A percentile compares a stretch with the other conserved stretches of the same genome.
Conservation (phyloP, 2,113 vertebrate genomes). For the Etheostoma spectabile region DNA sequence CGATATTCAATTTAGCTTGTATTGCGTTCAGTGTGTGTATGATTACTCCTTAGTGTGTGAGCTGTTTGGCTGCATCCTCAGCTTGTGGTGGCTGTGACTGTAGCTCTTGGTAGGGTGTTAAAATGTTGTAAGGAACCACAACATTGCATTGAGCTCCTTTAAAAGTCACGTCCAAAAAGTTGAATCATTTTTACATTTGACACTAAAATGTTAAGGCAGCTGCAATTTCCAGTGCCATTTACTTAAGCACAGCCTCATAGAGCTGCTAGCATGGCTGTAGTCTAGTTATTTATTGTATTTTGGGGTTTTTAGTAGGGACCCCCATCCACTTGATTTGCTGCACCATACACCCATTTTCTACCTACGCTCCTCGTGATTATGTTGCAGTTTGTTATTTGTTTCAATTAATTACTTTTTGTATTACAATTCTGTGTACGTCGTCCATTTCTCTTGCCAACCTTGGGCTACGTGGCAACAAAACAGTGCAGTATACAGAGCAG, state of each 20-base stretch:
- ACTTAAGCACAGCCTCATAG: not conserved
- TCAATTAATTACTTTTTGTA: not conserved
- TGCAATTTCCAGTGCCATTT: not conserved
- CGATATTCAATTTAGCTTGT: slow-evolving; percentile 73
- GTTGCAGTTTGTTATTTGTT: not conserved
- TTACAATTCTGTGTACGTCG: not conserved
- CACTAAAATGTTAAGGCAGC: not conserved
- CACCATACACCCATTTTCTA: too few species aligned
- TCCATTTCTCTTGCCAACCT: not conserved
- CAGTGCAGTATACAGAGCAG: not conserved
- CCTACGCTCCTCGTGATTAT: not conserved
- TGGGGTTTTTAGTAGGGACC: not conserved
- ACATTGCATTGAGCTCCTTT: slow-evolving; percentile 33
- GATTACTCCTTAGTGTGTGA: slow-evolving; percentile 37
- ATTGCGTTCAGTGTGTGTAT: slow-evolving; percentile 26
- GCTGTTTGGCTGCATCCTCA: slow-evolving; percentile 34
- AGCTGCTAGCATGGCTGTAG: not conserved
- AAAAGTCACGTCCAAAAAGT: slow-evolving; percentile 37
- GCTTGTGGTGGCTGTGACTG: slow-evolving; percentile 10
- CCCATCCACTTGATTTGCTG: not conserved
- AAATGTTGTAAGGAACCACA: slow-evolving; percentile 24
- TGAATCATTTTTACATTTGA: not conserved
- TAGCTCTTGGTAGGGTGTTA: slow-evolving; percentile 51
- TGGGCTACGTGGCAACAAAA: not conserved
- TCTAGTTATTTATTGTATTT: not conserved